Conservation (phyloP, 2,888 invertebrate genomes). For the Sthenelais limicola region DNA sequence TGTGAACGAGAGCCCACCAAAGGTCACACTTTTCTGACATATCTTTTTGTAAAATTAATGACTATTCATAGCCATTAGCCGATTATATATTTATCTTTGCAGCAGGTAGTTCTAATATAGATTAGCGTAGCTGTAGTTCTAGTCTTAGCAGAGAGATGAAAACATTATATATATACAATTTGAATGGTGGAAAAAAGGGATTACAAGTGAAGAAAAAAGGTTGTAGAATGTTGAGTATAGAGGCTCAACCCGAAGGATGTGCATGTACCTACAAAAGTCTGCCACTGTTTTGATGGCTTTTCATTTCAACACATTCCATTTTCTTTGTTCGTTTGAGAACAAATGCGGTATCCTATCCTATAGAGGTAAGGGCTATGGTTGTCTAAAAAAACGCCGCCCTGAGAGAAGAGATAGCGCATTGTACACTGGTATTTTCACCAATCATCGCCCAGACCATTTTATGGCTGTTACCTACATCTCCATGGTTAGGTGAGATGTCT, state of each 20-base stretch:
- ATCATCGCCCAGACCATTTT: too few relatives aligned
- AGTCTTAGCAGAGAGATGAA: conserved; percentile 35
- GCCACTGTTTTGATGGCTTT: conserved; percentile 41
- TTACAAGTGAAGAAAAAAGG: conserved; percentile 38
- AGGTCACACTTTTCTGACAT: conserved; percentile 44
- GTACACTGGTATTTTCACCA: too few relatives aligned
- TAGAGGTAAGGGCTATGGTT: too few relatives aligned
- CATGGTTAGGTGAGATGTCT: neutral
- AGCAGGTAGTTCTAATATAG: conserved; percentile 39
- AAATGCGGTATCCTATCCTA: conserved; percentile 16
- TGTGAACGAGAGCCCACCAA: conserved; percentile 42
- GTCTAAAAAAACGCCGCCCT: too few relatives aligned
- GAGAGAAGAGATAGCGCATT: too few relatives aligned
- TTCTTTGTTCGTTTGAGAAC: conserved; percentile 31
- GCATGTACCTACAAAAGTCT: conserved; percentile 23
- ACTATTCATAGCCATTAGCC: conserved; percentile 41
- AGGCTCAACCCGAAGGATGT: conserved; percentile 29
- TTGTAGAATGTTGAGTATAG: conserved; percentile 38
- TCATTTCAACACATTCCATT: conserved; percentile 40
- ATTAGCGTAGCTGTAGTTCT: conserved; percentile 33
- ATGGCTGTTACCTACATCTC: neutral
- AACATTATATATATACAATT: conserved; percentile 28
- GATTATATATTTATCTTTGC: conserved; percentile 39
- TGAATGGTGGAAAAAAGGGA: conserved; percentile 23
- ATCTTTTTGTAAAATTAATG: conserved; percentile 45